phyloP scores from a whole-genome alignment of 2,797 vertebrate genomes.

The Alectoris magna region DNA sequence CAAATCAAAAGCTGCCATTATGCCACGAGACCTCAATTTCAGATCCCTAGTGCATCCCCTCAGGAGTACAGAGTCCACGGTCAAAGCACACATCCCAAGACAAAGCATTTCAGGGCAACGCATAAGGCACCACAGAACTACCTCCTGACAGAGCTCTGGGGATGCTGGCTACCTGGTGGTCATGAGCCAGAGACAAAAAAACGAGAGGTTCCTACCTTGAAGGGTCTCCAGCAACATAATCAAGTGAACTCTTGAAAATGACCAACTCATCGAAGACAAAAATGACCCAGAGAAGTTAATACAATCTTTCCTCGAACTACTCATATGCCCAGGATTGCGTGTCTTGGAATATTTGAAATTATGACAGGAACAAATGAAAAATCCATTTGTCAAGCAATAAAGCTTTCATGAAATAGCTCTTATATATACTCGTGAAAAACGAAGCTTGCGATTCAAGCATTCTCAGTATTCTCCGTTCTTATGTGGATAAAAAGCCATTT shows the following conservation, averaged over 20 bases:
- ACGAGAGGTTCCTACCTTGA: neutral
- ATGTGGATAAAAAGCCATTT: neutral
- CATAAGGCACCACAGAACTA: neutral
- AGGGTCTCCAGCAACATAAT: neutral
- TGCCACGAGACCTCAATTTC: neutral
- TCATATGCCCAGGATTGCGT: neutral
- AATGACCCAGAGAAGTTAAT: neutral
- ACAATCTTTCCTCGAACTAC: neutral
- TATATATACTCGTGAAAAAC: neutral
- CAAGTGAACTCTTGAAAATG: neutral
- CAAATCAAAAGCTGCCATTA: neutral
- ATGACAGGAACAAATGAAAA: neutral
- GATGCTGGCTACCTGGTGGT: neutral
- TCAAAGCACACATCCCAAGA: neutral
- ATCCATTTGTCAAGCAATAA: neutral
- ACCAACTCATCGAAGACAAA: neutral
- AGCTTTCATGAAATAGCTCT: neutral
- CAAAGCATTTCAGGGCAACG: neutral
- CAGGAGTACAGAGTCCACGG: accelerated
- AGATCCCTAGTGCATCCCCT: neutral
- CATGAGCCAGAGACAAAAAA: neutral
- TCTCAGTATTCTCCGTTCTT: neutral
- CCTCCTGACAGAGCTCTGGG: neutral
- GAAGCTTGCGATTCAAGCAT: neutral
- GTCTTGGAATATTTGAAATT: neutral